Conservation (phyloP, 2,797 vertebrate genomes). For the Picus viridis region DNA sequence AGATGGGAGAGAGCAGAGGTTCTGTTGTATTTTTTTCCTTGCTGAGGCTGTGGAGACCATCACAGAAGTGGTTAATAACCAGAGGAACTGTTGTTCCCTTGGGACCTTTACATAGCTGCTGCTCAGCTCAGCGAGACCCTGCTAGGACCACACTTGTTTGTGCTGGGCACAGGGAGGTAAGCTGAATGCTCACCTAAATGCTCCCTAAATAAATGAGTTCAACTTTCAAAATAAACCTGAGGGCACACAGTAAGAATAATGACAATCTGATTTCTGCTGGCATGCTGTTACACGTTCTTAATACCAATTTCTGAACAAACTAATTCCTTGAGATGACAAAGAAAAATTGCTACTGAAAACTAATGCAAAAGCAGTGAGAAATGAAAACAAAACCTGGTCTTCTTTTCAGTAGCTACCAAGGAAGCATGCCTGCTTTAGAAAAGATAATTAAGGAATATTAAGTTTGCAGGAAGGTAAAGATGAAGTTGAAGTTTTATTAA, state of each 20-base stretch:
- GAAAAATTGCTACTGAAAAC: neutral
- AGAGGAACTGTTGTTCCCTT: neutral
- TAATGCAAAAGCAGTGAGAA: neutral
- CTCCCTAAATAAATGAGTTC: neutral
- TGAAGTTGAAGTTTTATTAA: neutral
- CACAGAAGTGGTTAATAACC: neutral
- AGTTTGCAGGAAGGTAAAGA: neutral
- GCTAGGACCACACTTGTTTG: neutral
- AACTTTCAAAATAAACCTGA: neutral
- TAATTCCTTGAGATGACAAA: neutral
- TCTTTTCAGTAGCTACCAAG: neutral
- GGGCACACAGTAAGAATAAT: neutral
- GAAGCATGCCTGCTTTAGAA: neutral
- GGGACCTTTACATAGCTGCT: neutral
- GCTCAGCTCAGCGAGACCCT: neutral
- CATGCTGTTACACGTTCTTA: neutral
- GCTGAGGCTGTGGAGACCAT: neutral
- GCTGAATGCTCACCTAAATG: neutral
- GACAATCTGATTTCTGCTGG: neutral
- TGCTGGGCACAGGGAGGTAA: neutral
- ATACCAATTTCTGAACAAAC: neutral
- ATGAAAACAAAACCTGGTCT: neutral
- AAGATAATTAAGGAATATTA: neutral
- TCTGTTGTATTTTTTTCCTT: rapidly evolving
- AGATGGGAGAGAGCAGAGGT: neutral